A percentile compares a stretch with the other conserved stretches of the same genome.
phyloP scores from a whole-genome alignment of 2,113 vertebrate species.

The Dendrocopos noguchii region DNA sequence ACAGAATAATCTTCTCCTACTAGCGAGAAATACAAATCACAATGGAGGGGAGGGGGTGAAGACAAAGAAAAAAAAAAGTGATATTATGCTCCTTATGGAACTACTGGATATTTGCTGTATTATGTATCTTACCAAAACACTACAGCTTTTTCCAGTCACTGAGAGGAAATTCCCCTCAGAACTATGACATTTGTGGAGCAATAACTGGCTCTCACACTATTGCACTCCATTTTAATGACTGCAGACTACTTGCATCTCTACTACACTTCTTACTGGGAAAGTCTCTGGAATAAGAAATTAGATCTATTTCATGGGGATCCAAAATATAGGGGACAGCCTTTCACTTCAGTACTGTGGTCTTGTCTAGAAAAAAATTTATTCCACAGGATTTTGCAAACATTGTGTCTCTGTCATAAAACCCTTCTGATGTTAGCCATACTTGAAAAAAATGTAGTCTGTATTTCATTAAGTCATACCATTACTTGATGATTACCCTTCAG shows the following conservation, averaged over 20 bases:
- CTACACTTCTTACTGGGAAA: background rate
- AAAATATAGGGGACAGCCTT: background rate
- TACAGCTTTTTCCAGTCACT: constrained; percentile 13
- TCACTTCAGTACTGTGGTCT: background rate
- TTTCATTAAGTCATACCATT: background rate
- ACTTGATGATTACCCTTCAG: background rate
- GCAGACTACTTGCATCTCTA: background rate
- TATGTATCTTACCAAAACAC: background rate
- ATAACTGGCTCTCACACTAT: background rate
- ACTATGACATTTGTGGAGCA: background rate
- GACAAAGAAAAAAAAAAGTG: background rate
- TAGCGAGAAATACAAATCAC: constrained; percentile 15
- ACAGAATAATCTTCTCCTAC: constrained; percentile 6
- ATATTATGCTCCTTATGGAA: background rate
- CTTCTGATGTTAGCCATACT: background rate
- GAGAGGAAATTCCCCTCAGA: background rate
- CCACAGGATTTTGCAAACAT: background rate
- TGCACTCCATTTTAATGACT: background rate
- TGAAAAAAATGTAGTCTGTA: background rate
- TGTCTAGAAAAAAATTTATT: background rate
- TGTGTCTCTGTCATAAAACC: background rate
- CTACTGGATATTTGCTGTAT: background rate
- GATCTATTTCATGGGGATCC: background rate
- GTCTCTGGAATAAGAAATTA: background rate
- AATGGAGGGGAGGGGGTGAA: background rate